Evolutionary conservation across 2,888 invertebrate species (phyloP).

Genomic region (Hermaeophaga mercurialis): DNA sequence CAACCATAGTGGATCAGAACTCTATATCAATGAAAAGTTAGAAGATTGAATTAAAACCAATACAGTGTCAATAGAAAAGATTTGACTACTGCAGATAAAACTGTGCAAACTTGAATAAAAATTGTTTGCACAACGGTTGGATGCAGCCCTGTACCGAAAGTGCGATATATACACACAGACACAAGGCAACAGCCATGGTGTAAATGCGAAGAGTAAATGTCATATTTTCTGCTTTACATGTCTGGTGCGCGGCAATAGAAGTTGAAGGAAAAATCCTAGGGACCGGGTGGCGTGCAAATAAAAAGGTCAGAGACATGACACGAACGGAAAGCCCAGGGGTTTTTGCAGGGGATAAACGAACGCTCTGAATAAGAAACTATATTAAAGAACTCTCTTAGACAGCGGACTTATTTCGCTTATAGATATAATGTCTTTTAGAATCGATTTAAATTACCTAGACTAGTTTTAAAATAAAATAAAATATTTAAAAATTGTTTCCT

Average conservation of each 20-base stretch:
- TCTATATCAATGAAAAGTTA: no score
- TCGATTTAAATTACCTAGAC: no score
- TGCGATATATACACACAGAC: neutral
- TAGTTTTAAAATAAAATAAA: no score
- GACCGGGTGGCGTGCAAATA: slow-evolving; percentile 36
- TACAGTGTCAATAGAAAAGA: no score
- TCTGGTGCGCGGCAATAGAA: slow-evolving; percentile 33
- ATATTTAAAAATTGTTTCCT: no score
- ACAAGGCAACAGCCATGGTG: slow-evolving; percentile 11
- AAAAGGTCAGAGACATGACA: slow-evolving; percentile 37
- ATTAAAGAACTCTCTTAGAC: slow-evolving; percentile 25
- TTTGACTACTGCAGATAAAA: no score
- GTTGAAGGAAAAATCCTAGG: slow-evolving; percentile 35
- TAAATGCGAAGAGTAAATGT: slow-evolving; percentile 43
- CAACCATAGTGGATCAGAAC: no score
- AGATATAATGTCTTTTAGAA: slow-evolving; percentile 2
- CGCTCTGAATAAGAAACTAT: slow-evolving; percentile 38
- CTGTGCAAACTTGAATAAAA: neutral
- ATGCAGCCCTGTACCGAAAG: neutral
- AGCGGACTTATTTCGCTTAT: slow-evolving; percentile 21
- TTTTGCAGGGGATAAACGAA: slow-evolving; percentile 29
- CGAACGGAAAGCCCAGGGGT: slow-evolving; percentile 37
- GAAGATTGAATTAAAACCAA: no score
- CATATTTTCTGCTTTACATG: slow-evolving; percentile 46
- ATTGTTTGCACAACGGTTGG: neutral